Evolutionary conservation across 2,113 vertebrate genomes (phyloP).

Genomic region (Plecturocebus donacophilus): DNA sequence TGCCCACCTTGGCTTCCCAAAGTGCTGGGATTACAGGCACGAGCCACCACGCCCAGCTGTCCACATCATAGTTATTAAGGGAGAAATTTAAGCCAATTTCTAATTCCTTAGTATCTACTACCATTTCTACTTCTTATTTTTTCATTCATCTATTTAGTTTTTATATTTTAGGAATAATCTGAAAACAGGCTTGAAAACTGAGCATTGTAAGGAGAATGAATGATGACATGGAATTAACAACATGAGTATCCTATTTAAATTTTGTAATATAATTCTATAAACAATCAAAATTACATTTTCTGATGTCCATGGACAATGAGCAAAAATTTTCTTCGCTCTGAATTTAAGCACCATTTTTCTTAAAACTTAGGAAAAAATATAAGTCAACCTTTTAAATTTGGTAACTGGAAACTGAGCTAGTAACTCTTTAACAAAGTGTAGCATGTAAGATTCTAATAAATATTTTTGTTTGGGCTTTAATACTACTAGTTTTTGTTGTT

Average conservation of each 20-base stretch:
- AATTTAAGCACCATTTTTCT: neutral
- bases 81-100: neutral
- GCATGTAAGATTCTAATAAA: conserved; percentile 25
- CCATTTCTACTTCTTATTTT: neutral
- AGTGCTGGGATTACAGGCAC: too few species aligned
- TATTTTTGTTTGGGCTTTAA: conserved; percentile 44
- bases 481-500: neutral
- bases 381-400: conserved; percentile 33
- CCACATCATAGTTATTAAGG: neutral
- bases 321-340: conserved; percentile 1
- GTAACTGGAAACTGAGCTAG: conserved; percentile 17
- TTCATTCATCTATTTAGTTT: neutral
- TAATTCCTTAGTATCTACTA: neutral
- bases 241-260: neutral
- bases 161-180: neutral
- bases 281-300: conserved; percentile 24
- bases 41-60: too few species aligned
- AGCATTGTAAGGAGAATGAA: neutral
- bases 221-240: neutral
- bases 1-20: too few species aligned
- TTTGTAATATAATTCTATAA: neutral
- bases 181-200: neutral
- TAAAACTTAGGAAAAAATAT: neutral
- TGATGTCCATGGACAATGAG: neutral
- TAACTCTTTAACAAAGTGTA: neutral